Base-by-base conservation (phyloP, 2,888 invertebrate species). In the Hypsopygia costalis region DNA sequence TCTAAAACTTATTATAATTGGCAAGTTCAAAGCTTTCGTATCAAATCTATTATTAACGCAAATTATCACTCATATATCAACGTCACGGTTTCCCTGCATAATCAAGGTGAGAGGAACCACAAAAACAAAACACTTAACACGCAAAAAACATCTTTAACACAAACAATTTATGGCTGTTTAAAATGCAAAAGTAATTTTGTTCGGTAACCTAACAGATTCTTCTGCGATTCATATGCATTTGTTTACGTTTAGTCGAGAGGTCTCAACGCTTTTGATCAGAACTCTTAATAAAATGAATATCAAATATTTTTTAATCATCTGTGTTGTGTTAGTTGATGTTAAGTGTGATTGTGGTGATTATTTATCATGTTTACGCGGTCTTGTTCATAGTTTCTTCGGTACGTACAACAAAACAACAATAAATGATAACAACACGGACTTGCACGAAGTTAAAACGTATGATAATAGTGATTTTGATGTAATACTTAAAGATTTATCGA, bases 341-440 rank as follows among this genome's bases (percentile, higher is more conserved):
- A 56, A 49, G 10, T 55, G 80, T 69, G 75, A 77, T 30, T 82
- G 81, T 64, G 68, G 61, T 36, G 59, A 60, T 33, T 62, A 69
- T 43, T 49, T 67, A 0, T 49, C 65, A 34, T 81, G 82, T 61
- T 52, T 73, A 5, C 51, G 58, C 31, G 52, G 62, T 16, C 62
- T 69, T 38, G 44, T 75, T 0, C 47, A 57, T 22, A 55, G 58
- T 6, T 70, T 74, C 41, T 62, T 77, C 5, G 40, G 45, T 10
- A 49, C 56, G 32, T 54, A 57, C 12, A 52, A 48, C 11, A 30
- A 49, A 1, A 43, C 49, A 1, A 27, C 56, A 1, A 50, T 64
- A 39, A 46, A 54, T 16, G 41, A 60, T 9, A 58, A 61, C 40
- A 43, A 58, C 0, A 56, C 57, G 2, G 54, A 56, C 5, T 62